These are phyloP conservation scores for Pemphigus obesinymphae DNA, from an alignment of 1,140 invertebrate genomes.

Conservation along the genomic window DNA sequence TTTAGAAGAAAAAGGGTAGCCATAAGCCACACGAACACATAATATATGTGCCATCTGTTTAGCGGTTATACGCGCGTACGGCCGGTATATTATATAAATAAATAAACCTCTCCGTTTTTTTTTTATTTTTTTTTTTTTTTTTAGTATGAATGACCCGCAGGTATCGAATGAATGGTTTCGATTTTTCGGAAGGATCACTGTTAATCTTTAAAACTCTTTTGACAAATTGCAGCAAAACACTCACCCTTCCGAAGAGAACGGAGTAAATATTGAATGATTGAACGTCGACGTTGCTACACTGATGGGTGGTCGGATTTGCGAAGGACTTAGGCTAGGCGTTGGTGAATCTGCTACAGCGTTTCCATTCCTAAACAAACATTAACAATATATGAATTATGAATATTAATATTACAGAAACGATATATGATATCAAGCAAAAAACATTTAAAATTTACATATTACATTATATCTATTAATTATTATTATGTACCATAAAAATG, in stretches of 20 bases:
- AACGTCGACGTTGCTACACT: conserved; percentile 30
- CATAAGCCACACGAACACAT: neutral
- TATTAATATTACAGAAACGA: neutral
- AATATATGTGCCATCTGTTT: conserved; percentile 22
- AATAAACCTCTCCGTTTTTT: neutral
- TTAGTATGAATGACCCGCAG: neutral
- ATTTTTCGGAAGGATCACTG: neutral
- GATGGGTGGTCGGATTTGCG: conserved; percentile 27
- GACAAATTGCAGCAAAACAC: conserved; percentile 4
- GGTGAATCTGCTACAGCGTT: conserved; percentile 6
- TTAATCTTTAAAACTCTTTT: conserved; percentile 10
- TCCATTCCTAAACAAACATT: neutral
- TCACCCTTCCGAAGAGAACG: conserved; percentile 28
- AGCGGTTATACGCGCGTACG: conserved; percentile 2
- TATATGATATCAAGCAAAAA: too few species aligned
- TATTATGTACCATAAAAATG: neutral
- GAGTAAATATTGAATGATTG: conserved; percentile 34
- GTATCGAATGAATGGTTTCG: neutral
- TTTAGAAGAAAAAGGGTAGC: neutral
- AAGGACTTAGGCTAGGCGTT: conserved; percentile 19
- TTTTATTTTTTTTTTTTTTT: neutral
- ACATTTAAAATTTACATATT: neutral
- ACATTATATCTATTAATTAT: neutral
- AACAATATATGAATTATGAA: too few species aligned
- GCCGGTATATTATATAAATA: neutral